Base-by-base conservation (phyloP, 2,888 invertebrate genomes). In the Acanthopleura granulata region DNA sequence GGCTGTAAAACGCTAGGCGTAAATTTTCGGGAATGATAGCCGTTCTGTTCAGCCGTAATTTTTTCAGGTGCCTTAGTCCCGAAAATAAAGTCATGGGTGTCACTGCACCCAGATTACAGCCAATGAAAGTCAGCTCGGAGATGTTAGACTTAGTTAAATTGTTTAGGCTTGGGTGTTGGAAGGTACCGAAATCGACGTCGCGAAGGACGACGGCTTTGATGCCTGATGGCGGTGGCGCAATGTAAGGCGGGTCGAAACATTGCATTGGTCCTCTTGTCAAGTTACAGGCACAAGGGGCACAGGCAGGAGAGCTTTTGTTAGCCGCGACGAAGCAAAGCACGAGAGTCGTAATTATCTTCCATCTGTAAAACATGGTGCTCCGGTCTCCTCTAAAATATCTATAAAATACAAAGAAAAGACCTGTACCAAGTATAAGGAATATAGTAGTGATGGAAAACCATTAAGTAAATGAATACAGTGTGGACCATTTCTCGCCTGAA, bases 21-120 rank as follows among this genome's bases (percentile, higher is more conserved):
- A 66, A 25, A 66, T 66, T 22, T 27, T 66, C 66, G 29, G 66
- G 66, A 14, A 66, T 66, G 66, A 66, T 22, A 25, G 29, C 14
- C 16, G 29, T 66, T 27, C 29, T 66, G 66, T 66, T 66, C 66
- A 66, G 29, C 25, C 66, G 66, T 27, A 66, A 27, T 25, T 27
- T 27, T 27, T 66, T 25, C 29, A 66, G 25, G 6, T 66, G 22
- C 22, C 22, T 66, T 27, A 66, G 29, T 3, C 66, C 25, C 22
- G 66, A 27, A 27, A 66, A 66, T 22, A 66, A 16, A 22, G 66
- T 66, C 25, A 16, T 66, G 6, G 66, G 66, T 16, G 1, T 66
- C 25, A 66, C 3, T 22, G 25, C 25, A 3, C 22, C 18, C 25
- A 66, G 22, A 16, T 66, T 18, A 27, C 66, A 66, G 1, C 66